Evolutionary conservation across 2,113 vertebrate species (phyloP).

Genomic region (Suricata suricatta): DNA sequence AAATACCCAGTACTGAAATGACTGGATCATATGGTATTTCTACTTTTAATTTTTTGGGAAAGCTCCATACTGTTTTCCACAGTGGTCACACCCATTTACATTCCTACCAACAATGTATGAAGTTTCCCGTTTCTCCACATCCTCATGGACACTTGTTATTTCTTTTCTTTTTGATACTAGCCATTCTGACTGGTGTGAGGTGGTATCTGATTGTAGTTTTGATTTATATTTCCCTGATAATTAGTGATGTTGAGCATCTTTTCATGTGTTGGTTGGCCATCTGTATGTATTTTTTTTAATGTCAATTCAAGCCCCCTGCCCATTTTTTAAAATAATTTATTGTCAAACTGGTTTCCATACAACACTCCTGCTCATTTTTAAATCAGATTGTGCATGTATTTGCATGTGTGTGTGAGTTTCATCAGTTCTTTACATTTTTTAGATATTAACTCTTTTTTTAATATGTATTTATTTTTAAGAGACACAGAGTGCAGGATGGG

Average conservation of each 20-base stretch:
- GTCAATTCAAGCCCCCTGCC: neutral
- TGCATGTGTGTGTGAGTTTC: neutral
- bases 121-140: neutral
- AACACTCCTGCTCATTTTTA: too few relatives aligned
- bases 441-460: too few relatives aligned
- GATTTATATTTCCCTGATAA: neutral
- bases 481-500: too few relatives aligned
- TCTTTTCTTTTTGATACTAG: neutral
- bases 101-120: neutral
- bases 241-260: neutral
- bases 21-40: neutral
- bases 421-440: neutral
- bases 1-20: neutral
- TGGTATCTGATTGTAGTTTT: neutral
- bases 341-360: too few relatives aligned
- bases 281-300: neutral
- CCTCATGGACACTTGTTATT: neutral
- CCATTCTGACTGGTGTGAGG: neutral
- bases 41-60: neutral
- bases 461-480: too few relatives aligned
- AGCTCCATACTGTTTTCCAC: neutral
- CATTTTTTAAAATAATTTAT: neutral
- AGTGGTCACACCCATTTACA: neutral
- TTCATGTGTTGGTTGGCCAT: neutral
- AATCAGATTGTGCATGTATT: neutral